Percentiles rank a stretch among this genome's conserved stretches.
Evolutionary conservation across 1,140 invertebrate species (phyloP).

Genomic region (Druon quercuslanigerum): DNA sequence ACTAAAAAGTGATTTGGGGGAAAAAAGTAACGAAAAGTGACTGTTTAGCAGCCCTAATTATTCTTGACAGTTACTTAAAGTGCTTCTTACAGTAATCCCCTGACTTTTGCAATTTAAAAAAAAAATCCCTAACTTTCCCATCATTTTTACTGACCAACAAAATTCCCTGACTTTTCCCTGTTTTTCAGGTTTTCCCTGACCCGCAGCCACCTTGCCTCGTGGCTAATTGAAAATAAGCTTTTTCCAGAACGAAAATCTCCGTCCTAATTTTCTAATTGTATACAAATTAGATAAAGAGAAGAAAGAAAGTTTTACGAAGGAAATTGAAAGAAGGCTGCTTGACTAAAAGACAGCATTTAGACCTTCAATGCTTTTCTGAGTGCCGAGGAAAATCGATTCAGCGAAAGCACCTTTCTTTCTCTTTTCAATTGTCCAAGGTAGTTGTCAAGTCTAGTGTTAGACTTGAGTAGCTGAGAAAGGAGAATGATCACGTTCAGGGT

Average conservation of each 20-base stretch:
- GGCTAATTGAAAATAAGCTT: not conserved
- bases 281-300: not conserved
- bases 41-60: no score
- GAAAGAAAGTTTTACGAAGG: not conserved
- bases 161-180: no score
- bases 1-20: no score
- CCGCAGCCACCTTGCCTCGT: no score
- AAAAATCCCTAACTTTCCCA: no score
- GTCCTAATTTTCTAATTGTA: not conserved
- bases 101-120: no score
- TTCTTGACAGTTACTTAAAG: no score
- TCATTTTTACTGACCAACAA: no score
- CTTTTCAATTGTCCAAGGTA: not conserved
- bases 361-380: constrained; percentile 15
- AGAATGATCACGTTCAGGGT: constrained; percentile 30
- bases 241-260: not conserved
- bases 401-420: constrained; percentile 1
- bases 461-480: constrained; percentile 15
- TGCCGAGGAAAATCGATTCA: constrained; percentile 14
- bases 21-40: no score
- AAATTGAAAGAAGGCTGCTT: not conserved
- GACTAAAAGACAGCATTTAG: not conserved
- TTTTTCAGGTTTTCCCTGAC: no score
- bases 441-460: not conserved
- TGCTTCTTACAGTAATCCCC: no score